A percentile compares a stretch with the other conserved stretches of the same genome.
phyloP scores from a whole-genome alignment of 1,140 invertebrate species.

The Drosophila funebris region DNA sequence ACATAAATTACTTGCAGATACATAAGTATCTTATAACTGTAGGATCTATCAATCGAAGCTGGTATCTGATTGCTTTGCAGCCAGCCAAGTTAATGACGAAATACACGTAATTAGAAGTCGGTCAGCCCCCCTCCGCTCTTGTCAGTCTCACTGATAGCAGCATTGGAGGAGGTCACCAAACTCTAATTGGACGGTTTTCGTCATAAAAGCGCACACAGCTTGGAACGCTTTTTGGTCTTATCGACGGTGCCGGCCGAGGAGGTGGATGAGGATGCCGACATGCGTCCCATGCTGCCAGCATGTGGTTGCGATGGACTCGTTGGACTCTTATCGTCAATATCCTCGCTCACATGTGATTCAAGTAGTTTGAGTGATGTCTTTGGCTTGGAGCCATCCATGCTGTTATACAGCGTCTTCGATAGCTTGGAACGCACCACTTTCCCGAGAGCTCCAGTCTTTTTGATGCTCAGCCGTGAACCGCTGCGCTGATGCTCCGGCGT shows the following conservation, averaged over 20 bases:
- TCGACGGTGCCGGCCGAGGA: conserved; percentile 71
- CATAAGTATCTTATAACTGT: conserved; percentile 4
- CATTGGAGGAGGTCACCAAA: conserved; percentile 72
- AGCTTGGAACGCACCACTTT: conserved; percentile 81
- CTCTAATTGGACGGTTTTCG: conserved; percentile 83
- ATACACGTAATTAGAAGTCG: conserved; percentile 71
- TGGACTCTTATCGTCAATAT: conserved; percentile 79
- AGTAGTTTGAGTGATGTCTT: conserved; percentile 77
- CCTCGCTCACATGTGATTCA: conserved; percentile 78
- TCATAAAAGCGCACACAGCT: conserved; percentile 83
- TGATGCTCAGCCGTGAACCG: conserved; percentile 74
- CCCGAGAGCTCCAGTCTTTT: conserved; percentile 79
- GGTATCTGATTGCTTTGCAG: conserved; percentile 7
- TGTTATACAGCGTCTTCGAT: conserved; percentile 82
- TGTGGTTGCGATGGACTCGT: conserved; percentile 74
- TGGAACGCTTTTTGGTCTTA: conserved; percentile 82
- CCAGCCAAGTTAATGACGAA: too few species aligned
- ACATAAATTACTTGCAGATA: not conserved
- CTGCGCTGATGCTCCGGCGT: conserved; percentile 80
- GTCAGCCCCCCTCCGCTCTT: conserved; percentile 78
- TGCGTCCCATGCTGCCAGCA: conserved; percentile 60
- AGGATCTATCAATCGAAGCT: not conserved
- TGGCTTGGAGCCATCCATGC: conserved; percentile 81
- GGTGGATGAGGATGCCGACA: conserved; percentile 72
- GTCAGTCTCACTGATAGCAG: conserved; percentile 65